phyloP scores from a whole-genome alignment of 2,888 invertebrate genomes.

The Microchrysa polita region DNA sequence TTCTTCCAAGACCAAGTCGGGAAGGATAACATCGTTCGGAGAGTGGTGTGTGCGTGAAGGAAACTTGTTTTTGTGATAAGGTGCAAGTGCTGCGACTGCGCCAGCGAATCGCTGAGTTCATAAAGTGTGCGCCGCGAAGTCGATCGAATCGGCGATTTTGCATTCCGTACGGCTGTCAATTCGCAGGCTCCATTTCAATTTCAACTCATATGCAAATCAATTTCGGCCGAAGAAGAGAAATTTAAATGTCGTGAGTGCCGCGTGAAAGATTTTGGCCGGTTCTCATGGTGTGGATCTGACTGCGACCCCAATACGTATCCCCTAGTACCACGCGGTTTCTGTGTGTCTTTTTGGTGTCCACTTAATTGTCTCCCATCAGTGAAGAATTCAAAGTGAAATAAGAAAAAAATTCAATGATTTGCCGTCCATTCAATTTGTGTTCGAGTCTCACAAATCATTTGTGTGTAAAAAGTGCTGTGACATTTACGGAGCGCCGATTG shows the following conservation, averaged over 20 bases:
- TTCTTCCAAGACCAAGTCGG: constrained; percentile 35
- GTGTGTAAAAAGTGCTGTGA: constrained; percentile 26
- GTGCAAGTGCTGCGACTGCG: neutral
- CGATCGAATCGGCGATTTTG: constrained; percentile 7
- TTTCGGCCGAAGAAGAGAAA: constrained; percentile 20
- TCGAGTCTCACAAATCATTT: neutral
- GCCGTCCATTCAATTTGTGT: neutral
- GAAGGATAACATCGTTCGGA: neutral
- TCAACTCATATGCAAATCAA: constrained; percentile 2
- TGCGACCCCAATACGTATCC: neutral
- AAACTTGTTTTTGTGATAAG: constrained; percentile 31
- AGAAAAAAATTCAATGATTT: constrained; percentile 17
- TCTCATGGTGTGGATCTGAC: constrained; percentile 3
- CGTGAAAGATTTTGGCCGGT: neutral
- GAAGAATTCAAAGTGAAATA: neutral
- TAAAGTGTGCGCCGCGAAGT: neutral
- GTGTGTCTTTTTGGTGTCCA: neutral
- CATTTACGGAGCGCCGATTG: constrained; percentile 22
- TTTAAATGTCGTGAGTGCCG: constrained; percentile 5
- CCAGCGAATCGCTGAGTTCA: neutral
- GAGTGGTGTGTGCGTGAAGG: neutral
- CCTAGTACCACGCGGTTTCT: neutral
- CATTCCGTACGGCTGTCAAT: constrained; percentile 39
- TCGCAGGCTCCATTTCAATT: neutral
- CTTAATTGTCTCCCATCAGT: neutral